These are phyloP conservation scores for Dicentrarchus labrax DNA, from an alignment of 2,113 vertebrate species.

Conservation along the genomic window DNA sequence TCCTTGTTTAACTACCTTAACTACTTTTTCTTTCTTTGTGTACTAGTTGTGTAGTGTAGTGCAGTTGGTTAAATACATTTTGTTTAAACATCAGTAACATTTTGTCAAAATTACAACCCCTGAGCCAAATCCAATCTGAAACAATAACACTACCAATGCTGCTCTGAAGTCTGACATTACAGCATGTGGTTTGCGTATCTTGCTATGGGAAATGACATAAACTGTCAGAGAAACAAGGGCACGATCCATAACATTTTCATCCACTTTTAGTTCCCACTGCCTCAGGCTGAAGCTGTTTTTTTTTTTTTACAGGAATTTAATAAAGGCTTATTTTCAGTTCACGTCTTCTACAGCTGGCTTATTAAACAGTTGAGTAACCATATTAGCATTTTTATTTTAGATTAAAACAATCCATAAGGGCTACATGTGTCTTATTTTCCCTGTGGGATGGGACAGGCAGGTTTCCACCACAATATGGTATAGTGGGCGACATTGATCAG, in stretches of 20 bases:
- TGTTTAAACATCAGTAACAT: background rate
- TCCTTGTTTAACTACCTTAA: background rate
- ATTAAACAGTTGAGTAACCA: constrained; percentile 72
- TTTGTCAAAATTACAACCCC: background rate
- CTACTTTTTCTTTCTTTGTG: background rate
- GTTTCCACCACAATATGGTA: background rate
- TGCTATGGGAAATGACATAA: constrained; percentile 44
- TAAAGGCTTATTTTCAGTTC: constrained; percentile 68
- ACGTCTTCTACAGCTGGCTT: constrained; percentile 73
- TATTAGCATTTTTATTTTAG: constrained; percentile 70
- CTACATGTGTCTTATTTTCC: constrained; percentile 41
- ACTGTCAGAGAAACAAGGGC: constrained; percentile 56
- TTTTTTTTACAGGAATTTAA: constrained; percentile 58
- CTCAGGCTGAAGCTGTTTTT: constrained; percentile 48
- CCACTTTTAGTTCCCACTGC: constrained; percentile 47
- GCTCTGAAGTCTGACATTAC: constrained; percentile 26
- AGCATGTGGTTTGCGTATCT: constrained; percentile 43
- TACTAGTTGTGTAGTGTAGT: background rate
- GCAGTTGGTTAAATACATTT: background rate
- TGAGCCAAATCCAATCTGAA: constrained; percentile 24
- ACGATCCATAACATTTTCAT: constrained; percentile 46
- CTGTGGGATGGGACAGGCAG: background rate
- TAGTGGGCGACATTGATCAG: constrained; percentile 9
- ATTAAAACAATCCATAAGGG: constrained; percentile 68
- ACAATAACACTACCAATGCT: constrained; percentile 18